Evolutionary conservation across 1,140 invertebrate genomes (phyloP).

Genomic region (Hestina assimilis): DNA sequence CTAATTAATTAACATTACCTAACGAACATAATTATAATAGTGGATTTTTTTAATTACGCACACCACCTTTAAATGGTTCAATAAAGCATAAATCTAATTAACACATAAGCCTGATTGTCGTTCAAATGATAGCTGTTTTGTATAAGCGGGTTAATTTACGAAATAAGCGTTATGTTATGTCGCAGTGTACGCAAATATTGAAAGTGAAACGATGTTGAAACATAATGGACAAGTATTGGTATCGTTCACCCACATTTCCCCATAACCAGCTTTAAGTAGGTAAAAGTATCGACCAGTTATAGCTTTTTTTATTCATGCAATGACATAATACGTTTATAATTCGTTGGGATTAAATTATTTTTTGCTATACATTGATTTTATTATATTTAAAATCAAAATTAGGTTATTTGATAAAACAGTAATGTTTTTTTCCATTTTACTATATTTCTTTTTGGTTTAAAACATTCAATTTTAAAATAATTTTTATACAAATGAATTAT

Average conservation of each 20-base stretch:
- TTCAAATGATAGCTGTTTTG: conserved; percentile 16
- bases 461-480: no score
- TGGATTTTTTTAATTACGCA: neutral
- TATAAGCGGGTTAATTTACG: conserved; percentile 19
- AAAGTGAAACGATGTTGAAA: conserved; percentile 60
- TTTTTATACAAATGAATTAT: no score
- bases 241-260: conserved; percentile 64
- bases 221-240: conserved; percentile 37
- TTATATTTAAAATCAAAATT: no score
- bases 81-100: neutral
- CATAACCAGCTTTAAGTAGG: conserved; percentile 38
- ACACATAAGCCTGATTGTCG: neutral
- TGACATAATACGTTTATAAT: neutral
- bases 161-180: conserved; percentile 31
- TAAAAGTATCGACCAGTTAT: conserved; percentile 30
- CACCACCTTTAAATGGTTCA: neutral
- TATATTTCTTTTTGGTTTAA: no score
- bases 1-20: no score
- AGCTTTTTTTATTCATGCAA: neutral
- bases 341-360: no score
- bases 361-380: no score
- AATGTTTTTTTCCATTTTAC: no score
- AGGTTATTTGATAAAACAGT: no score
- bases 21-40: no score
- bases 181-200: conserved; percentile 48